Base-by-base conservation (phyloP, 2,888 invertebrate genomes). In the Tenthredo livida region DNA sequence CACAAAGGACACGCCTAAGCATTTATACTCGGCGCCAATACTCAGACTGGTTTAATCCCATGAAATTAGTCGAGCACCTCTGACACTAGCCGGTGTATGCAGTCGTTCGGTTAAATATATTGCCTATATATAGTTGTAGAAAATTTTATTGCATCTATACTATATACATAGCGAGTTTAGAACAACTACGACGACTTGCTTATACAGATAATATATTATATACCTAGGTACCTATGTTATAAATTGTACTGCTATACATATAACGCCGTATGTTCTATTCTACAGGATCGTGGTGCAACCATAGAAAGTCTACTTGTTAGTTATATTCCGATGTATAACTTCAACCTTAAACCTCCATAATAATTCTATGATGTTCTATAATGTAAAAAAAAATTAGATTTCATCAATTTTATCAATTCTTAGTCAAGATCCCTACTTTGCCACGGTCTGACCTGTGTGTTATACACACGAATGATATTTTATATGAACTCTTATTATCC, bases 11-110 rank as follows among this genome's bases (percentile, higher is more conserved):
- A 75, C 75, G 75, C 75, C 75, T 75, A 47, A 47, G 75, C 21
- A 75, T 75, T 75, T 70, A 29, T 73, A 43, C 75, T 75, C 75
- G 75, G 75, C 75, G 75, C 75, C 75, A 47, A 75, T 75, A 25
- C 47, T 54, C 50, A 54, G 77, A 54, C 54, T 77, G 77, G 54
- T 77, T 77, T 77, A 77, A 77, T 50, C 77, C 54, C 77, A 77
- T 77, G 54, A 77, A 77, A 77, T 77, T 77, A 77, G 77, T 77
- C 77, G 77, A 25, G 29, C 77, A 77, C 77, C 77, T 77, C 50
- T 77, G 77, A 77, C 77, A 77, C 54, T 50, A 25, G 37, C 17
- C 77, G 33, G 70, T 72, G 70, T 72, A 17, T 17, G 25, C 50
- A 29, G 29, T 77, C 50, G 29, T 77, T 77, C 33, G n/a, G 25